A percentile compares a stretch with the other conserved stretches of the same genome.
Evolutionary conservation across 1,140 invertebrate species (phyloP).

Genomic region (Tetragonula clypearis): DNA sequence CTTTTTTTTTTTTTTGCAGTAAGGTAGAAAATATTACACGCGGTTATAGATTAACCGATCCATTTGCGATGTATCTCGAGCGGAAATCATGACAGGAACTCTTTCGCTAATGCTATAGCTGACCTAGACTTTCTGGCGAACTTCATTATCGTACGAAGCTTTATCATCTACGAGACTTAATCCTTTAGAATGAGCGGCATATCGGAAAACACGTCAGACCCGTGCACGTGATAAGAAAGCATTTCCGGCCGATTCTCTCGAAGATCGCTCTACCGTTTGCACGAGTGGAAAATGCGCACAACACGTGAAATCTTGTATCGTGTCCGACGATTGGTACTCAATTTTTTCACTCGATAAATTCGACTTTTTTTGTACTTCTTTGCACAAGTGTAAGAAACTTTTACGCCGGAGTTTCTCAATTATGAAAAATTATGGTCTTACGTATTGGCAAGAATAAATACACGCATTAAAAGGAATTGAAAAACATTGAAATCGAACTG

Average conservation of each 20-base stretch:
- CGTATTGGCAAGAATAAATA: too few species aligned
- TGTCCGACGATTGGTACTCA: not conserved
- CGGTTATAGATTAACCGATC: not conserved
- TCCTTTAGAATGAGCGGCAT: not conserved
- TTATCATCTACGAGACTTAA: constrained; percentile 14
- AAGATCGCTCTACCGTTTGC: not conserved
- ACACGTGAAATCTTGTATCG: not conserved
- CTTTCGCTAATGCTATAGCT: not conserved
- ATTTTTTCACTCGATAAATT: not conserved
- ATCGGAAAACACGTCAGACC: not conserved
- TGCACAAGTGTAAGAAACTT: too few species aligned
- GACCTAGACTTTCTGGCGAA: not conserved
- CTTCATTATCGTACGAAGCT: constrained; percentile 18
- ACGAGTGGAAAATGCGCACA: not conserved
- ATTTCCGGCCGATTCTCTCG: constrained; percentile 9
- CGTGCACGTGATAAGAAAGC: constrained; percentile 5
- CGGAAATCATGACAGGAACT: not conserved
- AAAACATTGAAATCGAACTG: too few species aligned
- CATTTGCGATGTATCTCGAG: not conserved
- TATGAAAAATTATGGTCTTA: too few species aligned
- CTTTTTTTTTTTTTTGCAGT: too few species aligned
- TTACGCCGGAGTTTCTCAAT: too few species aligned
- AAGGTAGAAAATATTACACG: not conserved
- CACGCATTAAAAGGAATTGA: too few species aligned
- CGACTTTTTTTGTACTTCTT: not conserved